Percentiles rank a stretch among this genome's conserved stretches.
phyloP scores from a whole-genome alignment of 2,113 vertebrate species.

The Nesospiza acunhae region DNA sequence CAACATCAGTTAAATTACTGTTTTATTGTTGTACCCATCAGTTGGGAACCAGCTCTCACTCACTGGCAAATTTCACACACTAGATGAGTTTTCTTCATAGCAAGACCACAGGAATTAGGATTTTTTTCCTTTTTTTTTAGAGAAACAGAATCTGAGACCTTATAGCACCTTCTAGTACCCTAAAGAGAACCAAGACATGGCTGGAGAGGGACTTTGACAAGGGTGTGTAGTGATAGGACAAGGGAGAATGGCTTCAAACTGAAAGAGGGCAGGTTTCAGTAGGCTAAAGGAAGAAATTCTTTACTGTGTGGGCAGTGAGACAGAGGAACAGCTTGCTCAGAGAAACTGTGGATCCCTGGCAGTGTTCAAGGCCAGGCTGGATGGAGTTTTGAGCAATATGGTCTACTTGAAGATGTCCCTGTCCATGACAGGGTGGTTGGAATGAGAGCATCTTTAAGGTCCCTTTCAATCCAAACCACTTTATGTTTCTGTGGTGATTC shows the following conservation, averaged over 20 bases:
- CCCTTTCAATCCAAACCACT: neutral
- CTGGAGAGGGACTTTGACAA: neutral
- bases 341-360: neutral
- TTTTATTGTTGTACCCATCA: neutral
- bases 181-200: neutral
- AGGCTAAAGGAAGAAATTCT: neutral
- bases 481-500: neutral
- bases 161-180: neutral
- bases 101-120: neutral
- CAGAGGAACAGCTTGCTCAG: neutral
- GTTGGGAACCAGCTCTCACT: neutral
- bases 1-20: conserved; percentile 11
- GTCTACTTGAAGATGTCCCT: neutral
- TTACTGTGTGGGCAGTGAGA: neutral
- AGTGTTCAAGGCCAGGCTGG: neutral
- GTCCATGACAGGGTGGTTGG: rapidly evolving
- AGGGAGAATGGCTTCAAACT: neutral
- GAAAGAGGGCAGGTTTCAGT: neutral
- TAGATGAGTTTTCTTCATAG: neutral
- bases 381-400: neutral
- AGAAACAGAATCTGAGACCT: neutral
- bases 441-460: neutral
- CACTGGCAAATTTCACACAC: neutral
- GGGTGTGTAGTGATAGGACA: neutral
- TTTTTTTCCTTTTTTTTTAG: neutral